Evolutionary conservation across 2,888 invertebrate genomes (phyloP).

Genomic region (Cephalotes varians): DNA sequence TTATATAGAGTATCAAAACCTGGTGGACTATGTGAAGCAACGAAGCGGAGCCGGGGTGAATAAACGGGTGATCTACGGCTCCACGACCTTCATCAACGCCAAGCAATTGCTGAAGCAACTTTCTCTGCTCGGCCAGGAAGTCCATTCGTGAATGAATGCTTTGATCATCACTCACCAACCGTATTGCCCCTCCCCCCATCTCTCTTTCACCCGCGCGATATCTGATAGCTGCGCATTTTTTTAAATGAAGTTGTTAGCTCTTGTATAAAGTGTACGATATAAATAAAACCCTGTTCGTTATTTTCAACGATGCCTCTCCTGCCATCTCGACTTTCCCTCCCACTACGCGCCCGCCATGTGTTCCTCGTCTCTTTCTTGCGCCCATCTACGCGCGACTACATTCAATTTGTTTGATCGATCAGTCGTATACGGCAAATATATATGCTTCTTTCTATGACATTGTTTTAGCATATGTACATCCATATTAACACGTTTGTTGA

Average conservation of each 20-base stretch:
- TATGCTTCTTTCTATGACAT: background rate
- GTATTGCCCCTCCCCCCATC: background rate
- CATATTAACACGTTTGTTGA: background rate
- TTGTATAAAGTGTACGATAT: conserved; percentile 72
- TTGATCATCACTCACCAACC: background rate
- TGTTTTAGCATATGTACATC: background rate
- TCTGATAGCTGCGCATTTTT: conserved; percentile 18
- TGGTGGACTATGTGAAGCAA: conserved; percentile 97
- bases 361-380: background rate
- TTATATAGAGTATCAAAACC: conserved; percentile 99
- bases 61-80: conserved; percentile 97
- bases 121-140: conserved; percentile 92
- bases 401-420: conserved; percentile 77
- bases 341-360: background rate
- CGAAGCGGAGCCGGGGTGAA: conserved; percentile 90
- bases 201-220: background rate
- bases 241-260: conserved; percentile 27
- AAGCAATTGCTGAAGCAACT: conserved; percentile 97
- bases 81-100: conserved; percentile 97
- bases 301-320: conserved; percentile 46
- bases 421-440: background rate
- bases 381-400: conserved; percentile 41
- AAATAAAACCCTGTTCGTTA: conserved; percentile 67
- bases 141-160: conserved; percentile 84
- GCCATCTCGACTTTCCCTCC: background rate